Percentiles rank a stretch among this genome's conserved stretches.
Evolutionary conservation across 2,797 vertebrate genomes (phyloP).

Genomic region (Lacerta viridis): DNA sequence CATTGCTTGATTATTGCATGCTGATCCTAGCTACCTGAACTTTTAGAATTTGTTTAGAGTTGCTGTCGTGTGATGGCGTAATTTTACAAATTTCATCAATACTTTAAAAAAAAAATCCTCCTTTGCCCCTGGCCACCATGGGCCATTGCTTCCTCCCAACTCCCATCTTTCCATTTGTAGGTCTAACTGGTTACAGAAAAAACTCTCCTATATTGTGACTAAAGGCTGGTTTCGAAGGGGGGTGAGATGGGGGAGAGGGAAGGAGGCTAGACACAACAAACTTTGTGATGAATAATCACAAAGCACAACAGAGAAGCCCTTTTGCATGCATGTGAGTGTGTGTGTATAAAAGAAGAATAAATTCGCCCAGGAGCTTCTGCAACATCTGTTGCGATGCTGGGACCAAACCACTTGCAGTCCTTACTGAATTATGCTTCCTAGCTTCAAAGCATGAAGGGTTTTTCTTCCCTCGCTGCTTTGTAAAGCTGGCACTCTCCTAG

Average conservation of each 20-base stretch:
- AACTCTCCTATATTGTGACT: neutral
- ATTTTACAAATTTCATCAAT: neutral
- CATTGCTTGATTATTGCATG: neutral
- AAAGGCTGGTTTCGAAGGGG: neutral
- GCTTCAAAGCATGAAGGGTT: conserved; percentile 50
- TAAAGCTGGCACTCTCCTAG: conserved; percentile 53
- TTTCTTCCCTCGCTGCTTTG: conserved; percentile 35
- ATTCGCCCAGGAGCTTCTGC: conserved; percentile 32
- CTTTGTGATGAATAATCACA: conserved; percentile 23
- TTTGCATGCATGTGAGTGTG: accelerated
- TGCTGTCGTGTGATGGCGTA: neutral
- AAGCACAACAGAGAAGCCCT: neutral
- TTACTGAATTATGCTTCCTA: conserved; percentile 50
- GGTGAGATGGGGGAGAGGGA: neutral
- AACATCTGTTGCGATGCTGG: conserved; percentile 39
- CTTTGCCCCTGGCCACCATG: neutral
- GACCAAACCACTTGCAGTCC: conserved; percentile 38
- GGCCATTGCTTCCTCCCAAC: neutral
- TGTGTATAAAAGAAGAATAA: conserved; percentile 15
- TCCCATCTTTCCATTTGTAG: neutral
- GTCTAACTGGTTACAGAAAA: neutral
- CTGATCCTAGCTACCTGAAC: neutral
- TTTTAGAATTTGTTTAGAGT: neutral
- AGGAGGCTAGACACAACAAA: neutral
- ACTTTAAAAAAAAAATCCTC: neutral